Evolutionary conservation across 2,888 invertebrate species (phyloP), one percentile per base, ranked within the genome.

Genomic region (Malthinus seriepunctatus): DNA sequence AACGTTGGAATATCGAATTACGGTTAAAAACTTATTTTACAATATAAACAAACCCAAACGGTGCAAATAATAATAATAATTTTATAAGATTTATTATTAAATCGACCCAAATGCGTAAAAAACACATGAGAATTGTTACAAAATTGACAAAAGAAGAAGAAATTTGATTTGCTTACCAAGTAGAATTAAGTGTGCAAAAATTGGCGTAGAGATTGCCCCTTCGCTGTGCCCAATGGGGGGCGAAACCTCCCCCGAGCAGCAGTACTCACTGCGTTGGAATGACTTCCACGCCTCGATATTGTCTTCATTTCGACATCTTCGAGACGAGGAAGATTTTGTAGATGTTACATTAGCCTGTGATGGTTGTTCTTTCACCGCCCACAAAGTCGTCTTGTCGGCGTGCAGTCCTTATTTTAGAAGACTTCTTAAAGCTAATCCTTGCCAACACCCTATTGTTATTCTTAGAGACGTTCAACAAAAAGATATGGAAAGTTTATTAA

Each of bases 331-430:
- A 82, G 93, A 94, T 81, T 94, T 95, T 80, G 93, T 94, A 60
- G 95, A 95, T 79, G 94, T 94, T 73, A 95, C 95, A 56, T 84
- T 95, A 71, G 95, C 95, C 71, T 95, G 94, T 83, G 93, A 94
- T 75, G 90, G 89, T 63, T 89, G 89, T 71, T 92, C 91, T 63
- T 93, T 94, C 79, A 91, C 91, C 67, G 94, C 94, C 60, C 94
- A 95, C 83, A 93, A 93, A 84, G 86, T 85, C 71, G 95, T 95
- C 70, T 84, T 95, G 66, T 94, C 94, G 66, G 95, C 95, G 63
- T 95, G 95, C 84, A 94, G 94, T 80, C 93, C 94, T 44, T 95
- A 94, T 80, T 95, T 95, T 82, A 86, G 92, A 73, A 86, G 89
- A 75, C 83, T 95, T 71, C 83, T 94, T 73, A 93, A 93, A 81